Conservation (phyloP, 2,797 vertebrate genomes). For the Premnoplex brunnescens region DNA sequence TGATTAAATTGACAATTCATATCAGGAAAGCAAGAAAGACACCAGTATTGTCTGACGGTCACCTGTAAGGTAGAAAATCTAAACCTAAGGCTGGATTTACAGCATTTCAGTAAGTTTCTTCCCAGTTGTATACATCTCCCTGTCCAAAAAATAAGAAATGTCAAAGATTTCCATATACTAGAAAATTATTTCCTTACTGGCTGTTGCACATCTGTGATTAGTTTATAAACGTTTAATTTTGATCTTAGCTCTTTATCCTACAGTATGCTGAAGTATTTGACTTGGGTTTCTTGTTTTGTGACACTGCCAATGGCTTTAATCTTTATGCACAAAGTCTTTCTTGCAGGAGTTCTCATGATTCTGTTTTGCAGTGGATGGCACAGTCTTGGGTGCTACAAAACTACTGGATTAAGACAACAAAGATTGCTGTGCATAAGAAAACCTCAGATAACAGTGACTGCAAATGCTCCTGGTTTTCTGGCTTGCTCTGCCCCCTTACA, state of each 20-base stretch:
- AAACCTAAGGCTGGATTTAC: neutral
- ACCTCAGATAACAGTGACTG: neutral
- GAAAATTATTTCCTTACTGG: neutral
- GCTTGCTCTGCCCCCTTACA: neutral
- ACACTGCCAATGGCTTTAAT: neutral
- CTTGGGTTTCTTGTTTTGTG: neutral
- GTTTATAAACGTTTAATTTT: neutral
- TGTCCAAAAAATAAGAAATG: neutral
- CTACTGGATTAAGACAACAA: neutral
- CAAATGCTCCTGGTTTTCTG: neutral
- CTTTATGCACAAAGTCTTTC: neutral
- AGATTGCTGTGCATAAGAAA: neutral
- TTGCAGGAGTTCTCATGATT: neutral
- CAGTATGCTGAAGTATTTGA: neutral
- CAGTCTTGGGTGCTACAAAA: neutral
- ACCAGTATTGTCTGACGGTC: neutral
- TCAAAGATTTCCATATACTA: neutral
- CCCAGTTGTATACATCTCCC: neutral
- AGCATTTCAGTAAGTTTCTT: neutral
- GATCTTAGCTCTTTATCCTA: neutral
- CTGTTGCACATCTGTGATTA: neutral
- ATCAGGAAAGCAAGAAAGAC: neutral
- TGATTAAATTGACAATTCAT: neutral
- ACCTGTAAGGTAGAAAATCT: neutral
- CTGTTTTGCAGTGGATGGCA: neutral